phyloP scores from a whole-genome alignment of 2,797 vertebrate species.

The Diglossa cyanea region DNA sequence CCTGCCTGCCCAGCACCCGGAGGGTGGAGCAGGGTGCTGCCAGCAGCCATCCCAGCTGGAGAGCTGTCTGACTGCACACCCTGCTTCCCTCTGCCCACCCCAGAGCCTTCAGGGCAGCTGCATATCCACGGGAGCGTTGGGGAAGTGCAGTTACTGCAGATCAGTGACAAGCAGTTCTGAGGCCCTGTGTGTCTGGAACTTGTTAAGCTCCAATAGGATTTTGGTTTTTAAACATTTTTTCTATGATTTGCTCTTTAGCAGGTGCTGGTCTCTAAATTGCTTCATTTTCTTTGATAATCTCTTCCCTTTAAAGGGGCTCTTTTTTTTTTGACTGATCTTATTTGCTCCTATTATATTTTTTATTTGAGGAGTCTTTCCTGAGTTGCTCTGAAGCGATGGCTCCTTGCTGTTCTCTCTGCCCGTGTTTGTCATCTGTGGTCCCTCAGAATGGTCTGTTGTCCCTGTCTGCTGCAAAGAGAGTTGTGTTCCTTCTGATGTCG shows the following conservation, averaged over 20 bases:
- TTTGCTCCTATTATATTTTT: neutral
- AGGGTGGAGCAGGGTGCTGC: neutral
- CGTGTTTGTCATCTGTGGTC: fast-evolving
- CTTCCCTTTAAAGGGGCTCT: neutral
- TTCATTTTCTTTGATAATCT: neutral
- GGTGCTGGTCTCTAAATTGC: neutral
- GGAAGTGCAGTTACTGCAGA: fast-evolving
- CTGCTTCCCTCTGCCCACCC: neutral
- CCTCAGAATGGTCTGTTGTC: neutral
- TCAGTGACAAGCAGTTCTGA: neutral
- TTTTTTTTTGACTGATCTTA: neutral
- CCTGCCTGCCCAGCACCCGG: fast-evolving
- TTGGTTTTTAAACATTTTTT: neutral
- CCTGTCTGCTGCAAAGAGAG: neutral
- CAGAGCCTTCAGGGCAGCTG: neutral
- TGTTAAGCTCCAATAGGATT: neutral
- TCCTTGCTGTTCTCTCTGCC: neutral
- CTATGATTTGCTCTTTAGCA: neutral
- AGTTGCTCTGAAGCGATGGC: fast-evolving
- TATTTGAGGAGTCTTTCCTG: neutral
- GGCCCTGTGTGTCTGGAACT: neutral
- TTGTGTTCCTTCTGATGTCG: neutral
- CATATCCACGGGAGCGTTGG: fast-evolving
- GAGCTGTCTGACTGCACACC: fast-evolving
- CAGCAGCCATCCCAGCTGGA: neutral